Evolutionary conservation across 2,113 vertebrate species (phyloP), one percentile per base, ranked within the genome.

Genomic region (Cochlearius cochlearius): DNA sequence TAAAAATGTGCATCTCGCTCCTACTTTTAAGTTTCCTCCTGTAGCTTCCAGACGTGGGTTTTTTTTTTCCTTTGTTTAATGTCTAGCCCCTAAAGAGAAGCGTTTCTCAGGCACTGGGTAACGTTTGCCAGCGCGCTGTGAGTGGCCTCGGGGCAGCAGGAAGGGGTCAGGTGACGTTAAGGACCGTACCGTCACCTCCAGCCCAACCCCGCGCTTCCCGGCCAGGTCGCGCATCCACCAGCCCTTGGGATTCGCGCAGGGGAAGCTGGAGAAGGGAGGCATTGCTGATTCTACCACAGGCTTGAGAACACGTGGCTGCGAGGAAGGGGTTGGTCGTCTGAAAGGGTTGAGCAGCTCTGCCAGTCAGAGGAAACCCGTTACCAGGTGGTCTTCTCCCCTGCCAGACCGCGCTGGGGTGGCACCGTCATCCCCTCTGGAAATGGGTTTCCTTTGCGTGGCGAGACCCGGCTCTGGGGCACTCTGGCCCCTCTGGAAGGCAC

Each of bases 141-240:
- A 55, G n/a, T 20, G 36, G 13, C 80, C 19, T 1, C 26, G 63
- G 34, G 34, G 14, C 30, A 23, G 19, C 7, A 41, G 30, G 21
- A 56, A 30, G 39, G 11, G 20, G 13, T 14, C 10, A 20, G 55
- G 38, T 21, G 43, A 13, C 15, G 5, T 0, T 19, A 21, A 59
- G 80, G 15, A 1, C 27, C 3, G 4, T 25, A 4, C 36, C 53
- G 56, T 30, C 47, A 23, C 2, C 25, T 53, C 20, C 80, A 63
- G 66, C 32, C 12, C 30, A 36, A 5, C 3, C 22, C 18, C 47
- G 58, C 22, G 58, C 77, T 32, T 32, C 29, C 12, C n/a, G 36
- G 69, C 38, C 1, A 22, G 22, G 55, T 39, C 71, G 27, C 2
- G 1, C 8, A 2, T 21, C 78, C 53, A n/a, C 21, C 1, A 0